Conservation (phyloP, 2,797 vertebrate species). For the Periparus ater region DNA sequence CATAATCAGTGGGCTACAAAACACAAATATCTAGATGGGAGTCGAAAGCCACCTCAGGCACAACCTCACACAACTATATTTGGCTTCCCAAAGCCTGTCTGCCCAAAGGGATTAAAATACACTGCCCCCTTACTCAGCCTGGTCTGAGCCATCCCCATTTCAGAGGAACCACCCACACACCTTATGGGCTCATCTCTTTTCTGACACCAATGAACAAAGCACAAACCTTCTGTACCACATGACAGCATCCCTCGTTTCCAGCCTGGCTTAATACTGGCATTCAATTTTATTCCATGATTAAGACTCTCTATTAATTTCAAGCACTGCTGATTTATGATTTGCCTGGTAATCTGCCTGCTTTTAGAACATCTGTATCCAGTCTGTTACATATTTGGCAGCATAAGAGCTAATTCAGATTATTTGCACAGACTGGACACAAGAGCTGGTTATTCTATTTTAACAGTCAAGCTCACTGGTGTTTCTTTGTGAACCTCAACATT, state of each 20-base stretch:
- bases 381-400: not conserved
- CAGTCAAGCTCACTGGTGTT: not conserved
- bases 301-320: conserved; percentile 1
- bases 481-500: not conserved
- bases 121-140: not conserved
- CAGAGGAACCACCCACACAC: conserved; percentile 27
- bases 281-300: not conserved
- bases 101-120: not conserved
- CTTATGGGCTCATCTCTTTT: not conserved
- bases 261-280: not conserved
- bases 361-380: conserved; percentile 10
- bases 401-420: not conserved
- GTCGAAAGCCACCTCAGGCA: not conserved
- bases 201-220: not conserved
- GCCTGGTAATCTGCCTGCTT: not conserved
- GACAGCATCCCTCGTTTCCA: not conserved
- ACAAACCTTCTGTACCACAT: not conserved
- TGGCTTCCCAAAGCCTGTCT: not conserved
- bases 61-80: not conserved
- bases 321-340: not conserved
- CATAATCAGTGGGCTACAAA: not conserved
- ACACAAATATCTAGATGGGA: not conserved
- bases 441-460: not conserved
- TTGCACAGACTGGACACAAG: not conserved
- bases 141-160: conserved; percentile 18